Percentiles rank a stretch among this genome's conserved stretches.
Evolutionary conservation across 2,113 vertebrate genomes (phyloP).

Genomic region (Perca fluviatilis): DNA sequence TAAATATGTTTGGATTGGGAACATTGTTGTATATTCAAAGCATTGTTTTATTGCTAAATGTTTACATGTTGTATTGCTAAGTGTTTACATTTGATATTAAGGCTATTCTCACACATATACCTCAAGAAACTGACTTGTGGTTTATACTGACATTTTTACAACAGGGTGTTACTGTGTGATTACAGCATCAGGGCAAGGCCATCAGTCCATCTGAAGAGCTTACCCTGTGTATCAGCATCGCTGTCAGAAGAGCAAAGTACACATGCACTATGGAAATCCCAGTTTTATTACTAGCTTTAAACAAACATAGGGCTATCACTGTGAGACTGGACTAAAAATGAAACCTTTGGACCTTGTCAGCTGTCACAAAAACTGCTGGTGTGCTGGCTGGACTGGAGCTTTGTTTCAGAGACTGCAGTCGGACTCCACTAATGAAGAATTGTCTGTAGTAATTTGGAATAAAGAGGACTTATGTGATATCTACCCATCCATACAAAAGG

Average conservation of each 20-base stretch:
- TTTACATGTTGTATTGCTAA: not conserved
- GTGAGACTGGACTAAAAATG: not conserved
- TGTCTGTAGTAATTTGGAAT: not conserved
- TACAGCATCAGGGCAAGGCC: slow-evolving; percentile 11
- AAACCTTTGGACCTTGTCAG: slow-evolving; percentile 25
- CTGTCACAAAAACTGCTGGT: not conserved
- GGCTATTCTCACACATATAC: not conserved
- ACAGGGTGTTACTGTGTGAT: not conserved
- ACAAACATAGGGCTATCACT: not conserved
- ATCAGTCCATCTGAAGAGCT: slow-evolving; percentile 32
- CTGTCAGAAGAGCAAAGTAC: slow-evolving; percentile 9
- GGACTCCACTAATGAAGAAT: not conserved
- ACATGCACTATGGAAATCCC: not conserved
- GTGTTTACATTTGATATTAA: not conserved
- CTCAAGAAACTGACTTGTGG: not conserved
- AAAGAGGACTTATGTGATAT: not conserved
- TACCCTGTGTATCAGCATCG: slow-evolving; percentile 20
- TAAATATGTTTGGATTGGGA: not conserved
- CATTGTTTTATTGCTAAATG: not conserved
- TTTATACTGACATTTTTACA: not conserved
- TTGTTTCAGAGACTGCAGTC: not conserved
- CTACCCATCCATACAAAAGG: not conserved
- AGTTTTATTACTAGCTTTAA: slow-evolving; percentile 22
- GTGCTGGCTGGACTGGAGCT: not conserved
- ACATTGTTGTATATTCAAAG: not conserved